These are phyloP conservation scores for Pleuronectes platessa DNA, from an alignment of 2,113 vertebrate genomes.

Conservation along the genomic window DNA sequence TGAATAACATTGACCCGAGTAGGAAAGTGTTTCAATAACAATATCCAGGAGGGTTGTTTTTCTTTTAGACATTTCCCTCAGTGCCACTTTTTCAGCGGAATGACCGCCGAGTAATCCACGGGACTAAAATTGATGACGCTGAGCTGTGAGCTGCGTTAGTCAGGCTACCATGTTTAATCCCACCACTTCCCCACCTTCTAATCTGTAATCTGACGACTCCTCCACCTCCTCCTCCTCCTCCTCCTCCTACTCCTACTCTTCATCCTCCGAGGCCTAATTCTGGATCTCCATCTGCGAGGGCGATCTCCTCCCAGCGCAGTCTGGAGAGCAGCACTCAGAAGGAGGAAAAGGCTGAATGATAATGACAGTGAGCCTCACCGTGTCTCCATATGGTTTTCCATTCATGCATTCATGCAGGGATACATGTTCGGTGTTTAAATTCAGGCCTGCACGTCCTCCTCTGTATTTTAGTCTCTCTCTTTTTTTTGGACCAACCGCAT, in stretches of 20 bases:
- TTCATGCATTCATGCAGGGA: not conserved
- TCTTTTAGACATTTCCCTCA: conserved; percentile 19
- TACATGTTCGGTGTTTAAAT: conserved; percentile 6
- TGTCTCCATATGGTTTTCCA: conserved; percentile 11
- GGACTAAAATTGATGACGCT: conserved; percentile 46
- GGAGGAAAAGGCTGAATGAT: conserved; percentile 32
- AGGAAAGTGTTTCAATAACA: conserved; percentile 41
- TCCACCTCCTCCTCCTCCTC: conserved; percentile 37
- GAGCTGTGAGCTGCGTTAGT: conserved; percentile 64
- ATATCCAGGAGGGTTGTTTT: conserved; percentile 41
- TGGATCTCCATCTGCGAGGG: conserved; percentile 30
- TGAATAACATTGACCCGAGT: conserved; percentile 51
- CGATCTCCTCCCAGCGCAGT: conserved; percentile 25
- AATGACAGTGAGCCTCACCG: conserved; percentile 25
- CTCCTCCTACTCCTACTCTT: conserved; percentile 26
- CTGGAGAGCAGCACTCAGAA: not conserved
- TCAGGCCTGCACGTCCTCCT: conserved; percentile 13
- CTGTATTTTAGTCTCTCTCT: conserved; percentile 4
- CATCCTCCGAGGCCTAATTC: conserved; percentile 58
- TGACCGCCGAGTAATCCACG: conserved; percentile 34
- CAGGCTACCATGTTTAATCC: conserved; percentile 61
- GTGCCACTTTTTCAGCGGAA: not conserved
- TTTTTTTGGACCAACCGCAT: conserved; percentile 25
- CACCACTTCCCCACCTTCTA: conserved; percentile 66
- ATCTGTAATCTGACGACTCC: conserved; percentile 71